Base-by-base conservation (phyloP, 2,113 vertebrate genomes). In the Halcyon senegalensis region DNA sequence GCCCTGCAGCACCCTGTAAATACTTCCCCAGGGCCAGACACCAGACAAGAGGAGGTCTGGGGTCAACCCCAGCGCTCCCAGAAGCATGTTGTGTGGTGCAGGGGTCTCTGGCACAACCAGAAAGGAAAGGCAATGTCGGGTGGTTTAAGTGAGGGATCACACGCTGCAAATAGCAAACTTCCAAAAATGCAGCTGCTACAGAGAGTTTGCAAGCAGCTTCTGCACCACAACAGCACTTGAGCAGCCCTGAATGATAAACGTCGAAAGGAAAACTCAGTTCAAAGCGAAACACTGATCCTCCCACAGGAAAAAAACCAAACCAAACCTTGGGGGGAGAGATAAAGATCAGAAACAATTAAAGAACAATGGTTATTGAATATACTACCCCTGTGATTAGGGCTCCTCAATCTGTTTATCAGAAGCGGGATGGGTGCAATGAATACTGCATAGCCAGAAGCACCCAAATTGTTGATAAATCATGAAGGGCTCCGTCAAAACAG, bases 231-330 rank as follows among this genome's bases (percentile, higher is more conserved):
- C 27, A 55, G 69, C 24, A 41, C 77, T 96, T 82, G 43, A 89
- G 27, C 35, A n/a, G 62, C 53, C 73, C 35, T 0, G 31, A 87
- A 81, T 68, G 77, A 81, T 56, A 89, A 88, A 93, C 18, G 66
- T 63, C 87, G 94, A 95, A 93, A 95, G 80, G 83, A 96, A 93
- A 96, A 96, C 84, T 78, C 92, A 89, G 86, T 92, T 96, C 92
- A 94, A 94, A 97, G 88, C 58, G 80, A 72, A 94, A 59, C 15
- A 81, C 39, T 75, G 85, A 87, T 88, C 73, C 64, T 93, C 88
- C 83, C 9, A 15, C 72, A 75, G 86, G 80, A 77, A 79, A 89
- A 89, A 89, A 87, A 37, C 2, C 62, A 85, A 37, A 9, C 3
- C 41, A 43, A 66, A 30, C 39, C 43, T 16, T 43, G 24, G 37